Percentiles rank a stretch among this genome's conserved stretches.
Evolutionary conservation across 2,888 invertebrate genomes (phyloP).

Genomic region (Drosophila atroscutellata): DNA sequence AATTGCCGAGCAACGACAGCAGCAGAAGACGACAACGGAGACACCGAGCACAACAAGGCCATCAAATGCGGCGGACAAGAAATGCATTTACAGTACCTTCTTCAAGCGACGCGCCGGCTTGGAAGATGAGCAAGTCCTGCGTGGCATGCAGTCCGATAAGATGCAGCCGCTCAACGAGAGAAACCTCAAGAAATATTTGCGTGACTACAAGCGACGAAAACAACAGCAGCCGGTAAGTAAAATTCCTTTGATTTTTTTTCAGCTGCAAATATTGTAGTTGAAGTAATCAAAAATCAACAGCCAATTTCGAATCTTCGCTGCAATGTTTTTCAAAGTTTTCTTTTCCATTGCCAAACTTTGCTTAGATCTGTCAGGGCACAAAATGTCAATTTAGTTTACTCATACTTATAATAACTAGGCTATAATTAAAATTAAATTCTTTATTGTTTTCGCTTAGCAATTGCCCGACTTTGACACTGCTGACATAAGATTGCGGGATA

Average conservation of each 20-base stretch:
- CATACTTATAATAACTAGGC: neutral
- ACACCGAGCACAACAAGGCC: constrained; percentile 33
- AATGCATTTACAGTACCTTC: constrained; percentile 80
- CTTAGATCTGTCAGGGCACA: neutral
- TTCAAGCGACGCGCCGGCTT: constrained; percentile 70
- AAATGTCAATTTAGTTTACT: neutral
- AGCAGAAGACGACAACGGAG: constrained; percentile 23
- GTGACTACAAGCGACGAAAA: constrained; percentile 90
- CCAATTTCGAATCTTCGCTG: neutral
- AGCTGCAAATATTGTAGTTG: neutral
- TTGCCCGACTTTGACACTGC: constrained; percentile 91
- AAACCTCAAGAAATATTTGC: constrained; percentile 87
- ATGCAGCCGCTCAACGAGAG: constrained; percentile 71
- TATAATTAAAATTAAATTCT: neutral
- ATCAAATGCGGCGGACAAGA: constrained; percentile 73
- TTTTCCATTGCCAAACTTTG: no score
- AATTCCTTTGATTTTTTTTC: neutral
- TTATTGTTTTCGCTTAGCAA: constrained; percentile 85
- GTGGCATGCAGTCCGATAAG: constrained; percentile 63
- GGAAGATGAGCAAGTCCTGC: constrained; percentile 75
- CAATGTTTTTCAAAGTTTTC: neutral
- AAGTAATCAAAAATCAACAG: neutral
- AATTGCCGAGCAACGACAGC: constrained; percentile 41
- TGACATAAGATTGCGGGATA: constrained; percentile 90
- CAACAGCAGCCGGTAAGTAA: constrained; percentile 88